phyloP scores from a whole-genome alignment of 30 jellyfish, hydroid and myxozoan species.

The Clytia hemisphaerica region DNA sequence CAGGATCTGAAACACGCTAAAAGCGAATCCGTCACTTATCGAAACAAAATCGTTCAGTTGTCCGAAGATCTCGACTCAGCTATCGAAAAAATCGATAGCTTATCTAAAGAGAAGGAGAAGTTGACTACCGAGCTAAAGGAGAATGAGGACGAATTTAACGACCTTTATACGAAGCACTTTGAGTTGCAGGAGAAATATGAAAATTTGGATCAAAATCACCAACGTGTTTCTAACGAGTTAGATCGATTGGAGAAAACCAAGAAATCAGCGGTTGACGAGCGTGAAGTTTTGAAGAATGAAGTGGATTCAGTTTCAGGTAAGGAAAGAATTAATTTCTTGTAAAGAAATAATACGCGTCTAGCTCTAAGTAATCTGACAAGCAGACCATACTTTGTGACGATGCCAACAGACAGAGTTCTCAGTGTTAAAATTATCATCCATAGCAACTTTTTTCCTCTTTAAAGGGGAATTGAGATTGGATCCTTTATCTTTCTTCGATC shows the following conservation, averaged over 20 bases:
- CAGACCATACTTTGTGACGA: too few species aligned
- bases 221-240: neutral
- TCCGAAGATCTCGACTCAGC: neutral
- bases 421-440: too few species aligned
- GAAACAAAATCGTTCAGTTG: neutral
- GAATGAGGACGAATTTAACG: neutral
- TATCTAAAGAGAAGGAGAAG: neutral
- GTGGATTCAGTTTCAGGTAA: constrained; percentile 6
- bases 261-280: neutral
- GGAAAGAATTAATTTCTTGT: too few species aligned
- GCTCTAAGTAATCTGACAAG: too few species aligned
- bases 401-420: too few species aligned
- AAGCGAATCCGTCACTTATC: neutral
- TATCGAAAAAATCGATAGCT: neutral
- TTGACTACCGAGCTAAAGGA: neutral
- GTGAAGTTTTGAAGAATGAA: constrained; percentile 5
- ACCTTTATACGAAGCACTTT: neutral
- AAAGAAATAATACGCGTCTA: too few species aligned
- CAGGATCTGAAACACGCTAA: neutral
- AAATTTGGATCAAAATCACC: neutral
- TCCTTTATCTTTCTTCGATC: too few species aligned
- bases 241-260: neutral
- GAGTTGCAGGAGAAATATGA: neutral
- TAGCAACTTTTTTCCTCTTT: too few species aligned
- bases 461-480: too few species aligned